phyloP scores from a whole-genome alignment of 2,888 invertebrate genomes.

The Uloborus plumipes region DNA sequence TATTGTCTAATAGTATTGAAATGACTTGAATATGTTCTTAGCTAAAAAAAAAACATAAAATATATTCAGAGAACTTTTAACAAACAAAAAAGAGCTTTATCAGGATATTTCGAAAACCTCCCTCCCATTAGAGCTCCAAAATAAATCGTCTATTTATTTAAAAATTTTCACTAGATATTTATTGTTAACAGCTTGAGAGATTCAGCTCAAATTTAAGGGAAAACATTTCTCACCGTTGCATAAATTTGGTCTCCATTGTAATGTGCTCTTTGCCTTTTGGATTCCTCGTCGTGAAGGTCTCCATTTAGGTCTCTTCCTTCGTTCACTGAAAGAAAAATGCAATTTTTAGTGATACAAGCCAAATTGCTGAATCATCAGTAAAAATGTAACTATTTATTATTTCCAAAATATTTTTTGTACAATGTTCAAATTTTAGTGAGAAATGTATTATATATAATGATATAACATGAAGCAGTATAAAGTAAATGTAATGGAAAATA shows the following conservation, averaged over 20 bases:
- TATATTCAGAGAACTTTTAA: too few relatives aligned
- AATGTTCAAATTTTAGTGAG: too few relatives aligned
- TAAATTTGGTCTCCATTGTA: conserved; percentile 90
- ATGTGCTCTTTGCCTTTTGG: conserved; percentile 88
- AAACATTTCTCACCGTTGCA: conserved; percentile 44
- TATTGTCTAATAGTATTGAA: too few relatives aligned
- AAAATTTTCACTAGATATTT: not conserved
- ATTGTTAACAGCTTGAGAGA: not conserved
- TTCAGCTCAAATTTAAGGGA: not conserved
- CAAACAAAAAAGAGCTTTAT: too few relatives aligned
- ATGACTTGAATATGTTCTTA: too few relatives aligned
- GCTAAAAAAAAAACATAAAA: too few relatives aligned
- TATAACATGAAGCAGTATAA: too few relatives aligned
- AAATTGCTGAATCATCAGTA: not conserved
- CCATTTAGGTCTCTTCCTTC: conserved; percentile 61
- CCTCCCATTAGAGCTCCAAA: too few relatives aligned
- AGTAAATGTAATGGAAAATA: too few relatives aligned
- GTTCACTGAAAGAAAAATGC: conserved; percentile 30
- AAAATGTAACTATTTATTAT: not conserved
- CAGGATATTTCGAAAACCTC: too few relatives aligned
- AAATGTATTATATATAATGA: too few relatives aligned
- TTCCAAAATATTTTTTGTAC: too few relatives aligned
- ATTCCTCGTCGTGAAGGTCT: conserved; percentile 80
- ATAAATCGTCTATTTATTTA: not conserved
- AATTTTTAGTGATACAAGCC: not conserved